Percentiles rank a stretch among this genome's conserved stretches.
phyloP scores from a whole-genome alignment of 2,113 vertebrate genomes.

The Onychorhynchus coronatus region DNA sequence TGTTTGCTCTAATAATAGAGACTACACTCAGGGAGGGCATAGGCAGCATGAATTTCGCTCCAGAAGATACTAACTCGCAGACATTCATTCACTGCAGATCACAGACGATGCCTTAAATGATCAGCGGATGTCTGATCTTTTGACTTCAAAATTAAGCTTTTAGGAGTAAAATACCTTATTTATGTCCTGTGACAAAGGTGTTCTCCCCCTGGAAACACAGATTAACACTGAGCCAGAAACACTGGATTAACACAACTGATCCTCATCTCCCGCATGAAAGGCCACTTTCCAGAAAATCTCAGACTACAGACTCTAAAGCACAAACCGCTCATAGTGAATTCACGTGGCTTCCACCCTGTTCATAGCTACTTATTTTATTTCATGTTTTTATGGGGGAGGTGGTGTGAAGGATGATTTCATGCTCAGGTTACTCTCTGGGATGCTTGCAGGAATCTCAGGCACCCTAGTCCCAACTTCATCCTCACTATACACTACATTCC shows the following conservation, averaged over 20 bases:
- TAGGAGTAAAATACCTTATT: not conserved
- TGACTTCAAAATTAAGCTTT: not conserved
- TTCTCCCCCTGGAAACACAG: not conserved
- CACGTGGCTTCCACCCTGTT: not conserved
- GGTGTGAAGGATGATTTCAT: not conserved
- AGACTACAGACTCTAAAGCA: not conserved
- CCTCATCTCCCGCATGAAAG: not conserved
- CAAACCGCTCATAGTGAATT: not conserved
- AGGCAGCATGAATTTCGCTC: not conserved
- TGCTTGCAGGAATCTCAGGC: not conserved
- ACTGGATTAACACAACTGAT: not conserved
- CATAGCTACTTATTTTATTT: not conserved
- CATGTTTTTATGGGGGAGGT: not conserved
- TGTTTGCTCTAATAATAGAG: constrained; percentile 23
- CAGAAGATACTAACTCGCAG: not conserved
- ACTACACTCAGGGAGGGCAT: not conserved
- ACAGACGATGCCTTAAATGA: not conserved
- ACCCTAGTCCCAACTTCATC: not conserved
- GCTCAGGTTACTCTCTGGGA: not conserved
- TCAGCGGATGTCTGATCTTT: not conserved
- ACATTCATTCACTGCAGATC: not conserved
- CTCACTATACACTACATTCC: not conserved
- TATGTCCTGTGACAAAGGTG: not conserved
- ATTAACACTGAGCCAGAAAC: not conserved
- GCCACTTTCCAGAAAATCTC: not conserved